Evolutionary conservation across 2,888 invertebrate genomes (phyloP).

Genomic region (Acrobasis repandana): DNA sequence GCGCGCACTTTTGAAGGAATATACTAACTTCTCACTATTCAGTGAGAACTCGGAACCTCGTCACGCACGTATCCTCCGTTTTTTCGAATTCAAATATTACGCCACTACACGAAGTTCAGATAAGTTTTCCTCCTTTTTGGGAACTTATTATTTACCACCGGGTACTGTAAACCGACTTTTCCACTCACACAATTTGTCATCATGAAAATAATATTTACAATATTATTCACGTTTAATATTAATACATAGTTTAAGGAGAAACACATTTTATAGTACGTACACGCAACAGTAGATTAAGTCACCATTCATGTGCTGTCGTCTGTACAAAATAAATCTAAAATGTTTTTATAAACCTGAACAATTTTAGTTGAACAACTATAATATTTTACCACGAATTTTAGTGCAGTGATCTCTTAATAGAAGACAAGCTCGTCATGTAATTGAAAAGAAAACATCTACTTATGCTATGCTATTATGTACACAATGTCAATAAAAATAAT

Average conservation of each 20-base stretch:
- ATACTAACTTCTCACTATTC: too few relatives aligned
- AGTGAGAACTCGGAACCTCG: too few relatives aligned
- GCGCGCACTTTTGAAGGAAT: too few relatives aligned
- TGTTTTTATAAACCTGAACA: too few relatives aligned
- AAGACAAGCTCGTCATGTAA: constrained; percentile 46
- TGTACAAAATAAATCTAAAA: too few relatives aligned
- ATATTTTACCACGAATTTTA: constrained; percentile 27
- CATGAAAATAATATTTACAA: not conserved
- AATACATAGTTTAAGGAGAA: not conserved
- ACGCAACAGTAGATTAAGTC: too few relatives aligned
- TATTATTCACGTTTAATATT: not conserved
- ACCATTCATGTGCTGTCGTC: too few relatives aligned
- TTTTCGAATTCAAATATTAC: too few relatives aligned
- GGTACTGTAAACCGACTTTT: not conserved
- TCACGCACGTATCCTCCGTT: too few relatives aligned
- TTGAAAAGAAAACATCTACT: constrained; percentile 63
- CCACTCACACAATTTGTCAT: not conserved
- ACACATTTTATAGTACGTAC: not conserved
- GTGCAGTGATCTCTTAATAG: constrained; percentile 30
- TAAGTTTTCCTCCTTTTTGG: not conserved
- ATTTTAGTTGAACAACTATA: too few relatives aligned
- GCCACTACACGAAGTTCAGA: too few relatives aligned
- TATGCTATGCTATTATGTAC: constrained; percentile 67
- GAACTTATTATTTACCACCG: not conserved
- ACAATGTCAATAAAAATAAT: constrained; percentile 63